These are phyloP conservation scores for Semnopithecus entellus DNA, from an alignment of 2,113 vertebrate species.

Conservation along the genomic window DNA sequence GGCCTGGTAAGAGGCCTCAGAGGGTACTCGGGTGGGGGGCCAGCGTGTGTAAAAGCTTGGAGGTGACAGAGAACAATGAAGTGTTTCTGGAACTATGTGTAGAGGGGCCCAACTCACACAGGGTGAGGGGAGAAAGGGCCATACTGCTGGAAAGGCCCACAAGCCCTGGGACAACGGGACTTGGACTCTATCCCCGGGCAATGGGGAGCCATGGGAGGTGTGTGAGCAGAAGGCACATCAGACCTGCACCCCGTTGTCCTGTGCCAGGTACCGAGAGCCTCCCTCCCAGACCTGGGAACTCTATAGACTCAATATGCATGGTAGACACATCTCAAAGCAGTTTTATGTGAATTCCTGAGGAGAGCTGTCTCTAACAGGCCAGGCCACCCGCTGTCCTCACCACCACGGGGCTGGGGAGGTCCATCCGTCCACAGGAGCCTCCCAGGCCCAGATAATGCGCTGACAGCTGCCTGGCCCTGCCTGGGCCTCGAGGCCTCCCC, in stretches of 20 bases:
- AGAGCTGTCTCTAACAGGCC: not conserved
- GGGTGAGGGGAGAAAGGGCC: not conserved
- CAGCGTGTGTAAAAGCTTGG: not conserved
- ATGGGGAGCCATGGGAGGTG: not conserved
- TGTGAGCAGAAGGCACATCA: not conserved
- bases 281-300: not conserved
- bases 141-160: not conserved
- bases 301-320: not conserved
- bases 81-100: not conserved
- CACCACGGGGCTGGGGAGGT: not conserved
- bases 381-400: not conserved
- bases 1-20: not conserved
- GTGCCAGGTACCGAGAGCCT: not conserved
- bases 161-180: not conserved
- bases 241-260: fast-evolving
- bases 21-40: not conserved
- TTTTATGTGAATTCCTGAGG: constrained; percentile 19
- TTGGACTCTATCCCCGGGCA: not conserved
- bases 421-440: not conserved
- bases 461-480: not conserved
- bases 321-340: not conserved
- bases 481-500: not conserved
- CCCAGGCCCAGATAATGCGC: not conserved
- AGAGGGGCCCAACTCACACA: not conserved
- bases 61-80: not conserved